Evolutionary conservation across 2,888 invertebrate species (phyloP).

Genomic region (Drosophila testacea): DNA sequence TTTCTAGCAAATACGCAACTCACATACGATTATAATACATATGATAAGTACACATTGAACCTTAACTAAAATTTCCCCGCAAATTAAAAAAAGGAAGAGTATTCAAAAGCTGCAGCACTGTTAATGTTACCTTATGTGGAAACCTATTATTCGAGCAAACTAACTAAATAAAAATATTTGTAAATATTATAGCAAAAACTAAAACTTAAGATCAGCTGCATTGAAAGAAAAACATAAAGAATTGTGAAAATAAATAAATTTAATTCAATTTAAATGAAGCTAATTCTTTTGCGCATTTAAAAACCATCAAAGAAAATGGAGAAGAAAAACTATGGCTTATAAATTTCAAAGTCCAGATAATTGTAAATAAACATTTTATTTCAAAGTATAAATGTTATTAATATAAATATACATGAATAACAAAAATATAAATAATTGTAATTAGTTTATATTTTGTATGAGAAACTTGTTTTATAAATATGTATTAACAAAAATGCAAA

Average conservation of each 20-base stretch:
- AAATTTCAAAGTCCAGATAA: slow-evolving; percentile 49
- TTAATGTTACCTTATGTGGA: slow-evolving; percentile 48
- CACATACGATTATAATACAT: slow-evolving; percentile 35
- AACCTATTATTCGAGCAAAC: slow-evolving; percentile 41
- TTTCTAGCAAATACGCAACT: slow-evolving; percentile 26
- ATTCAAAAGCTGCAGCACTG: slow-evolving; percentile 34
- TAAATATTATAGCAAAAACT: slow-evolving; percentile 66
- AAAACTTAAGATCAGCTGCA: slow-evolving; percentile 34
- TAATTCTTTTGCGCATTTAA: slow-evolving; percentile 49
- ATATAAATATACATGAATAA: slow-evolving; percentile 32
- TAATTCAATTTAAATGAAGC: slow-evolving; percentile 1
- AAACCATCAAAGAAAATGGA: slow-evolving; percentile 2
- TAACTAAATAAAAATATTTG: slow-evolving; percentile 50
- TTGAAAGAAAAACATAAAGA: slow-evolving; percentile 3
- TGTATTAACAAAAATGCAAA: slow-evolving; percentile 49
- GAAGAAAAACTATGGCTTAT: slow-evolving; percentile 23
- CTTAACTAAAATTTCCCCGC: slow-evolving; percentile 7
- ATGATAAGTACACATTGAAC: slow-evolving; percentile 22
- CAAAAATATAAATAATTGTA: slow-evolving; percentile 63
- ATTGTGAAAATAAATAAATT: slow-evolving; percentile 17
- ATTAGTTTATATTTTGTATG: slow-evolving; percentile 78
- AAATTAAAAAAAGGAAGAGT: slow-evolving; percentile 16
- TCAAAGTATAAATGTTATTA: slow-evolving; percentile 58
- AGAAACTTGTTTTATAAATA: slow-evolving; percentile 69
- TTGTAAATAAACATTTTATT: slow-evolving; percentile 69